Base-by-base conservation (phyloP, 2,888 invertebrate genomes). In the Dolomedes plantarius region DNA sequence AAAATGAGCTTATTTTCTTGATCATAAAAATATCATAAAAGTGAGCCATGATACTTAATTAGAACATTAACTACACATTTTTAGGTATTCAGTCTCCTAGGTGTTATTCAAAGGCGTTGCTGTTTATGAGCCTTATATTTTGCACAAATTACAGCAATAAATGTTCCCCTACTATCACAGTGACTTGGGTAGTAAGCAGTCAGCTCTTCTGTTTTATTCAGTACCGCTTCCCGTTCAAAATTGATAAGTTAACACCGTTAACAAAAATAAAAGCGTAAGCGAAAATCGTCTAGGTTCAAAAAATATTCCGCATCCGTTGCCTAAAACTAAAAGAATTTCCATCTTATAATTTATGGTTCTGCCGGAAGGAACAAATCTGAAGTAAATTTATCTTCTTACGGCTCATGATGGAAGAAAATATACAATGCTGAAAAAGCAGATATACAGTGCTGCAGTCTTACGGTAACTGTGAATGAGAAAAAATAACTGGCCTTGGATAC, bases 381-480 rank as follows among this genome's bases (percentile, higher is more conserved):
- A 50, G 68, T 31, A 36, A 76, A 76, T 76, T 68, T 76, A 76
- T 76, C 46, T 31, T 76, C 32, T 31, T 67, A 41, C 23, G 50
- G 16, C 31, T 76, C 13, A 32, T 65, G 50, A 46, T 32, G 67
- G 50, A 76, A 76, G 67, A 67, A 76, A 64, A 76, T 67, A 76
- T 76, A 64, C 75, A 65, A 29, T 50, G 50, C 41, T 75, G 65
- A 65, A 75, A 75, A 65, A 75, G n/a, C n/a, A 75, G 39, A 75
- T 65, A 65, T 16, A 68, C 36, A 39, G 32, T 36, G 32, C 32
- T 9, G 64, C 46, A 46, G 13, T 23, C 16, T 29, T 39, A 64
- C 27, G 19, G 36, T 41, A 39, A 39, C 41, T 75, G 23, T 28
- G 29, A 41, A 75, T 27, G 41, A 39, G 41, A 31, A 65, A 39